Conservation (phyloP, 2,113 vertebrate species). For the Talpa occidentalis region DNA sequence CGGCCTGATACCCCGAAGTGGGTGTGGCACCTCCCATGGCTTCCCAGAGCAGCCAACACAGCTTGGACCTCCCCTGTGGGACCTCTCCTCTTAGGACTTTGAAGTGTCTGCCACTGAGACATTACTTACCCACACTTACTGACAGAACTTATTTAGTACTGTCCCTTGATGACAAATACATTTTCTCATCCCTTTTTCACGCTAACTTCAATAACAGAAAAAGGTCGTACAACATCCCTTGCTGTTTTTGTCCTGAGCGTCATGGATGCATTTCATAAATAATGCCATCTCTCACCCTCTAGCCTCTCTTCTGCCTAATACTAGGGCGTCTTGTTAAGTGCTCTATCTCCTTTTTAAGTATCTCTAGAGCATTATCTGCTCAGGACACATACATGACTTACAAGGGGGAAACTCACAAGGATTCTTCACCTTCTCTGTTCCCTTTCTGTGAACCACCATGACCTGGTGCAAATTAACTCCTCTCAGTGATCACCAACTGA, state of each 20-base stretch:
- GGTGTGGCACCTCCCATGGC: not conserved
- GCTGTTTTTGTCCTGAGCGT: not conserved
- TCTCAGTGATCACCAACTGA: not conserved
- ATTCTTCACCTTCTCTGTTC: not conserved
- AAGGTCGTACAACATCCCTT: no score
- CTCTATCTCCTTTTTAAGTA: not conserved
- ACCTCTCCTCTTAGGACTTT: not conserved
- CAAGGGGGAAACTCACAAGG: not conserved
- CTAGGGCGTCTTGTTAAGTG: not conserved
- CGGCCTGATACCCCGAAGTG: not conserved
- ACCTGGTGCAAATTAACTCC: not conserved
- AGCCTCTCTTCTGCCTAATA: not conserved
- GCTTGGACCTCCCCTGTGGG: not conserved
- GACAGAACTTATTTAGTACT: not conserved
- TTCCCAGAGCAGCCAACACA: not conserved
- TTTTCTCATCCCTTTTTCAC: not conserved
- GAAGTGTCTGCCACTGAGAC: not conserved
- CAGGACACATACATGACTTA: not conserved
- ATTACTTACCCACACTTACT: not conserved
- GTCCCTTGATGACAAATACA: not conserved
- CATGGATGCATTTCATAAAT: not conserved
- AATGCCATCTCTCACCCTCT: not conserved
- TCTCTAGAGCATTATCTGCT: not conserved
- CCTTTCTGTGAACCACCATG: not conserved
- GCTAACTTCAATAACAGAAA: not conserved